Evolutionary conservation across 2,113 vertebrate species (phyloP).

Genomic region (Pristiophorus japonicus): DNA sequence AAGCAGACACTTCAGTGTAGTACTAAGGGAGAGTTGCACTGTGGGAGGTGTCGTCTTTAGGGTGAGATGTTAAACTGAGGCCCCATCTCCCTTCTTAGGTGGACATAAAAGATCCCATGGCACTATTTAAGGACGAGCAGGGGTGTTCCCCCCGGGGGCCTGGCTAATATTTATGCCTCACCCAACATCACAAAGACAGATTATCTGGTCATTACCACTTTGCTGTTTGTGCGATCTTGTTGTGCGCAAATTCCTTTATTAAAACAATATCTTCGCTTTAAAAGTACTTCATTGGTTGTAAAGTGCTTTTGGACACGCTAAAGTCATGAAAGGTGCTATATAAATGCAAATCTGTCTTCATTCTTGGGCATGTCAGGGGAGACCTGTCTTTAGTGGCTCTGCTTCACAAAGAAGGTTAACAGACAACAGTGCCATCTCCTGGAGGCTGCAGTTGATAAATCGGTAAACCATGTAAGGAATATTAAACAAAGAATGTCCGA

Average conservation of each 20-base stretch:
- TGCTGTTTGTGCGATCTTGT: neutral
- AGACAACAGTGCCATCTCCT: neutral
- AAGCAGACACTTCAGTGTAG: too few species aligned
- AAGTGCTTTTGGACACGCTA: neutral
- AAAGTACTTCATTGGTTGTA: neutral
- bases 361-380: neutral
- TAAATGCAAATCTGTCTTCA: neutral
- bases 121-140: neutral
- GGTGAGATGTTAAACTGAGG: neutral
- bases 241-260: neutral
- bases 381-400: neutral
- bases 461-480: neutral
- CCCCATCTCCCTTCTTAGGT: neutral
- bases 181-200: neutral
- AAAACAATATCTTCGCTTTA: neutral
- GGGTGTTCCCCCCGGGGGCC: neutral
- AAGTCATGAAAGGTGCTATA: neutral
- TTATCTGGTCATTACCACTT: neutral
- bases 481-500: neutral
- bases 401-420: neutral
- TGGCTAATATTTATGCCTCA: neutral
- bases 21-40: neutral
- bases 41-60: neutral
- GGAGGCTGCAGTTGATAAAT: neutral
- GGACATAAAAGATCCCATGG: neutral